Percentiles rank a stretch among this genome's conserved stretches.
phyloP scores from a whole-genome alignment of 2,113 vertebrate genomes.

The Ariopsis seemanni region DNA sequence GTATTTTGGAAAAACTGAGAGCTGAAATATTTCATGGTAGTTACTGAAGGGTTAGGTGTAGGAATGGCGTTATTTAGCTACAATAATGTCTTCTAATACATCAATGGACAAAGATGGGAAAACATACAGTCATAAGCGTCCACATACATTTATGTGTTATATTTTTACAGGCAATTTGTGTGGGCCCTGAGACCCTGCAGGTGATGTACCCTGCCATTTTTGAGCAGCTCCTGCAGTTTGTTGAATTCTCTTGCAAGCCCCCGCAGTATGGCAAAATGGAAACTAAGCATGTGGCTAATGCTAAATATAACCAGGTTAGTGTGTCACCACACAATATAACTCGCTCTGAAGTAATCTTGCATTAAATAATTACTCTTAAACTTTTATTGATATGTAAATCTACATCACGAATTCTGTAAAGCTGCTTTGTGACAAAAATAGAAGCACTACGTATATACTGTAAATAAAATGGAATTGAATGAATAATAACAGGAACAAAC shows the following conservation, averaged over 20 bases:
- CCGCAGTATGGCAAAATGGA: slow-evolving; percentile 96
- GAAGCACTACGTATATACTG: neutral
- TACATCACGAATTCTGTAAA: neutral
- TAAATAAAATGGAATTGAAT: neutral
- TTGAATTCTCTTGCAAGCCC: slow-evolving; percentile 97
- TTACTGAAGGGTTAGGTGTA: neutral
- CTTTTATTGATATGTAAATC: neutral
- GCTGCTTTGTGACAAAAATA: neutral
- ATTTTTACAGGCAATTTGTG: slow-evolving; percentile 88
- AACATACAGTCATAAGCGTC: neutral
- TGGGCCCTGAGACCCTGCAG: slow-evolving; percentile 96
- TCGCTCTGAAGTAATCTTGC: neutral
- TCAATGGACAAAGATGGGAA: neutral
- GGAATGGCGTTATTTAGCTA: neutral
- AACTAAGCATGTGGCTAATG: slow-evolving; percentile 98
- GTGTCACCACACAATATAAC: neutral
- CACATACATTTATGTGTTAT: neutral
- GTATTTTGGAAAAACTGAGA: neutral
- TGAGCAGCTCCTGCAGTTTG: slow-evolving; percentile 92
- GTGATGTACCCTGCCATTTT: slow-evolving; percentile 99
- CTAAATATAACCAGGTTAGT: slow-evolving; percentile 98
- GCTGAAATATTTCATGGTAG: neutral
- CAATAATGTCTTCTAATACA: neutral
- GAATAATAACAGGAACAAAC: neutral
- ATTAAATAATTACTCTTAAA: neutral